Evolutionary conservation across 2,113 vertebrate species (phyloP), one percentile per base, ranked within the genome.

Genomic region (Orthochromis indermauri): DNA sequence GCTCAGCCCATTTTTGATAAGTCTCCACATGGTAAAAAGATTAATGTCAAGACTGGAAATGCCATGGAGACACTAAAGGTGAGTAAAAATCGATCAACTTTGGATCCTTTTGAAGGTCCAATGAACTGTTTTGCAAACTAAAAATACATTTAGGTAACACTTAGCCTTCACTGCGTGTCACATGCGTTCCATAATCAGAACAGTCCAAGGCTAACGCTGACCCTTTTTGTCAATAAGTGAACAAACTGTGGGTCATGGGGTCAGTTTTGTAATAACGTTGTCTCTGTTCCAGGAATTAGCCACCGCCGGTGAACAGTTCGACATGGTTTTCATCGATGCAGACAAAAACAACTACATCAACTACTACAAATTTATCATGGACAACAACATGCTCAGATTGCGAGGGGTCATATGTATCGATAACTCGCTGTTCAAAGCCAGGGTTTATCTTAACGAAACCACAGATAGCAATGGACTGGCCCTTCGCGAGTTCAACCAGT

Each of bases 281-380:
- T 37, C 10, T 86, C 37, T 82, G 78, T 73, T 26, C 4, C 86
- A 97, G 97, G 96, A 96, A 63, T 90, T 97, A 17, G 96, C 95
- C 53, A 92, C 95, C 78, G 90, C 94, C 42, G 97, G 96, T 0
- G 96, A 96, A 76, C 95, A 96, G 94, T 97, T 97, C 94, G 96
- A 97, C 96, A 94, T 97, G 91, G 92, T 97, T 90, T 97, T 97
- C 95, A 97, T 97, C 73, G 97, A 97, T 85, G 97, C 96, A 86
- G 96, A 97, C 94, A 97, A 97, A 95, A 94, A 81, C 49, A 97
- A 96, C 28, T 96, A 96, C 94, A 96, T 97, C 93, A 96, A 95
- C 92, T 96, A 97, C 94, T 97, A 97, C 96, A 96, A 95, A 88
- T 97, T 97, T 84, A 96, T 97, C 92, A 94, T 97, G 95, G 96